Base-by-base conservation (phyloP, 2,797 vertebrate genomes). In the Brachyalestes nurse region DNA sequence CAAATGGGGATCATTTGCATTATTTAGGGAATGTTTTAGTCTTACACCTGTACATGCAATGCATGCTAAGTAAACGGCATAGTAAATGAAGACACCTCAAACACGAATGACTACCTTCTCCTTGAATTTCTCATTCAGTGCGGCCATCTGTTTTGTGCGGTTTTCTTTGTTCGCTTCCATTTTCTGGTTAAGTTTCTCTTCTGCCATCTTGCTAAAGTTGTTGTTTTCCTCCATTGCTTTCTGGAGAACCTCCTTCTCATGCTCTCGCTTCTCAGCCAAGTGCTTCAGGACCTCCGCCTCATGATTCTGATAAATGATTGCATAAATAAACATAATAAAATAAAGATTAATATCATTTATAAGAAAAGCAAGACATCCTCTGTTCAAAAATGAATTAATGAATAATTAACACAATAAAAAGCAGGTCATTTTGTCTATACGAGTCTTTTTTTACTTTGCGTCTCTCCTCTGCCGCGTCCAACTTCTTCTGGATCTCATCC, bases 81-180 rank as follows among this genome's bases (percentile, higher is more conserved):
- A 2, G 58, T 82, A 21, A n/a, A 69, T 28, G 4, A 6, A 38
- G 9, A 61, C 14, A 16, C n/a, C 47, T 47, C 17, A 38, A 45
- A 4, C 14, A 70, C 19, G 17, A 42, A 70, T 2, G 5, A n/a
- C 67, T 80, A 97, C 97, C 95, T 97, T 97, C 91, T 98, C 97
- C 91, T 97, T 94, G 92, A 98, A 96, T 82, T 96, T 96, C 86
- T 99, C 97, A 84, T 94, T 95, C 79, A 97, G 95, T 28, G 97
- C 97, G 5, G 96, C 96, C 93, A 97, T 95, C 79, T 94, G 95
- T 40, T 97, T 97, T 62, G 93, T 94, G 16, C 96, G 95, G 84
- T 98, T 99, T 88, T 98, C 97, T 90, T 98, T 97, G 91, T 95
- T 97, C 5, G 95, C 95, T 93, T 97, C 96, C 96, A 99, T 97